phyloP scores from a whole-genome alignment of 2,797 vertebrate genomes.

The Fundulus diaphanus region DNA sequence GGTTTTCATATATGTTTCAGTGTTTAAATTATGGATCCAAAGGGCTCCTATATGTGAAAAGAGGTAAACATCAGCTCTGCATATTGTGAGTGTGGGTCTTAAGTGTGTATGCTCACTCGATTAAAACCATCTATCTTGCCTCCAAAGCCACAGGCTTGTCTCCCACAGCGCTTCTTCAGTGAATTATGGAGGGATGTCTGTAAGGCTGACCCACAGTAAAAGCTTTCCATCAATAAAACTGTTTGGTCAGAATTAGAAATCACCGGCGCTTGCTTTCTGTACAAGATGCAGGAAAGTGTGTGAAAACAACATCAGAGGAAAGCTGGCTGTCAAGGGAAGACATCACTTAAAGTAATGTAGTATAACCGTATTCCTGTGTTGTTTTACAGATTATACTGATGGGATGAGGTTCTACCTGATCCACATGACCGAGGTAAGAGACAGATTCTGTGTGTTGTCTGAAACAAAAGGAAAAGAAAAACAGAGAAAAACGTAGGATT shows the following conservation, averaged over 20 bases:
- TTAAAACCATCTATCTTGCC: conserved; percentile 65
- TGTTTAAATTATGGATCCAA: background rate
- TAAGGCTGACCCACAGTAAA: conserved; percentile 43
- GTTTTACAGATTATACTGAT: conserved; percentile 83
- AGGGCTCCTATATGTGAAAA: background rate
- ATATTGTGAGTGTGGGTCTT: conserved; percentile 18
- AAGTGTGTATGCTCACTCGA: conserved; percentile 30
- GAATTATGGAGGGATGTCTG: conserved; percentile 40
- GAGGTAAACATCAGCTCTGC: conserved; percentile 27
- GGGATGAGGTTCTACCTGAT: conserved; percentile 93
- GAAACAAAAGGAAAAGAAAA: background rate
- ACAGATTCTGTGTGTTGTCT: background rate
- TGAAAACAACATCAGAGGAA: background rate
- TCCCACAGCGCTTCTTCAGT: conserved; percentile 25
- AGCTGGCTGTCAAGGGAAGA: background rate
- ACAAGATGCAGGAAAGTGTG: background rate
- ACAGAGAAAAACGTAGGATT: conserved; percentile 16
- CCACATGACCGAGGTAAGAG: conserved; percentile 95
- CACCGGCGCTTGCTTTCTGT: conserved; percentile 21
- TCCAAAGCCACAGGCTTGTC: conserved; percentile 46
- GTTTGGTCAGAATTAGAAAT: conserved; percentile 44
- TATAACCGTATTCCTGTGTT: conserved; percentile 16
- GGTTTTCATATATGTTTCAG: background rate
- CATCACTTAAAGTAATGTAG: background rate
- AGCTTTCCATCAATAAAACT: conserved; percentile 42